Percentiles rank a stretch among this genome's conserved stretches.
phyloP scores from a whole-genome alignment of 2,113 vertebrate species.

The Xenus cinereus region DNA sequence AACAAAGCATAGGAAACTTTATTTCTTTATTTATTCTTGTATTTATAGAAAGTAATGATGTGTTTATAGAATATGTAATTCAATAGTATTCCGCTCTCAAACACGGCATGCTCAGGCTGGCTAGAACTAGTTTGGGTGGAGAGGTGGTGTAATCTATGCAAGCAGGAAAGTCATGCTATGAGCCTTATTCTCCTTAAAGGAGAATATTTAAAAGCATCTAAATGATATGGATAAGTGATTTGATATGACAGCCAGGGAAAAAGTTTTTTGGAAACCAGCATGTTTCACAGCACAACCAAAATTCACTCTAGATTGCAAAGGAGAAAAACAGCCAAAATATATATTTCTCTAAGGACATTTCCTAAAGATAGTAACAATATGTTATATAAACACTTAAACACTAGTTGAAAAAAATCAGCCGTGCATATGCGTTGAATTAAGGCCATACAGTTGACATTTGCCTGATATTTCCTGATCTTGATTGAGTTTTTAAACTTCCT shows the following conservation, averaged over 20 bases:
- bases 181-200: background rate
- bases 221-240: background rate
- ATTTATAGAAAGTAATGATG: background rate
- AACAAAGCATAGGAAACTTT: background rate
- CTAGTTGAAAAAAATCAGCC: background rate
- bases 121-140: background rate
- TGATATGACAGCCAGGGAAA: background rate
- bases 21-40: background rate
- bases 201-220: background rate
- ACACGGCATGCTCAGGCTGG: background rate
- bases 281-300: background rate
- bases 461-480: conserved; percentile 14
- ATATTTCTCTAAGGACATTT: background rate
- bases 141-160: background rate
- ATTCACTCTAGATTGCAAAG: background rate
- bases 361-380: background rate
- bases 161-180: background rate
- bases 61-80: background rate
- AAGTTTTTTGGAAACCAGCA: background rate
- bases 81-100: background rate
- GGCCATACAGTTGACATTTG: background rate
- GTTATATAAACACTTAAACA: background rate
- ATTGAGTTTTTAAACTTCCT: background rate
- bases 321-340: background rate
- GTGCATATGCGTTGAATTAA: conserved; percentile 6